Base-by-base conservation (phyloP, 2,888 invertebrate genomes). In the Laspeyria flexula region DNA sequence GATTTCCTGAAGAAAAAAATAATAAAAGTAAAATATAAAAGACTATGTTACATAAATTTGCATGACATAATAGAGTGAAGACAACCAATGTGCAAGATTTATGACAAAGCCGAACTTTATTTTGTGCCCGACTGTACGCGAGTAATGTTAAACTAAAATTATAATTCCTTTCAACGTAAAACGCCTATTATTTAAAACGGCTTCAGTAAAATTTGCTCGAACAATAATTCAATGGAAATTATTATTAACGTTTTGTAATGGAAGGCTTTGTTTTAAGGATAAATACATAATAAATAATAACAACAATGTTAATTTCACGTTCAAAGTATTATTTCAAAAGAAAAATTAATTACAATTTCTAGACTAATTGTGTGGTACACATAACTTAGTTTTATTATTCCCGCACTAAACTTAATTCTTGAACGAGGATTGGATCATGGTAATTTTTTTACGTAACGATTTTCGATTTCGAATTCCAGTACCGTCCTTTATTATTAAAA, bases 41-140 rank as follows among this genome's bases (percentile, higher is more conserved):
- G 25, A 50, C 37, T 7, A 18, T 40, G 35, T 15, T 11, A 45
- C 29, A 55, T 40, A 41, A 29, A 55, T 55, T 59, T 47, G 10
- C 7, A 50, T 13, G 35, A 34, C 33, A 38, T 35, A 47, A 43
- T 51, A 42, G 39, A 57, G 12, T 33, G 27, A 23, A 53, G 21
- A 53, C 15, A 29, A 38, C 7, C 35, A 44, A 40, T 41, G 43
- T 31, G 16, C 16, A 48, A 27, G 47, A 60, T 55, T 60, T 52
- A 57, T 38, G 31, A 43, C 9, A 29, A 27, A 35, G 9, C 18
- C 25, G 18, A 48, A 46, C 23, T 47, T 16, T 43, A 48, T 23
- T 31, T 27, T 27, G 45, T 42, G 4, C n/a, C 13, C 11, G 41
- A 41, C 16, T 43, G 21, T 43, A 25, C 21, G n/a, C 1, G 21